Evolutionary conservation across 1,140 invertebrate species (phyloP).

Genomic region (Brachionus manjavacas): DNA sequence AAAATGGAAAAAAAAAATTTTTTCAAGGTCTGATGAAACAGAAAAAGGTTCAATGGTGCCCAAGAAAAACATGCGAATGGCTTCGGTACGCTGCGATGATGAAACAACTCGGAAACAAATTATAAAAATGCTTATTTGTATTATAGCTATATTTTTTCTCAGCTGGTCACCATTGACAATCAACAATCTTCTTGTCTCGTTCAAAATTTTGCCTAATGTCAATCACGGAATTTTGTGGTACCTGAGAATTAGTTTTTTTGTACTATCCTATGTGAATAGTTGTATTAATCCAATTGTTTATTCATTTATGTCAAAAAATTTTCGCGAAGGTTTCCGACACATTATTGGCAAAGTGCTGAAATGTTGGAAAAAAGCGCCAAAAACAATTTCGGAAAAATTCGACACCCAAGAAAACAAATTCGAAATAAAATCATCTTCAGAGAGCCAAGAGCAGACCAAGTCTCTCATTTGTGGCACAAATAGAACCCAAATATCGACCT

Average conservation of each 20-base stretch:
- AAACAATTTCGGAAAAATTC: not conserved
- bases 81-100: slow-evolving; percentile 18
- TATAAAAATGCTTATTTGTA: slow-evolving; percentile 68
- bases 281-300: slow-evolving; percentile 74
- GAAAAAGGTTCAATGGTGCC: not conserved
- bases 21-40: not conserved
- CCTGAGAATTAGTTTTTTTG: slow-evolving; percentile 63
- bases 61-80: not conserved
- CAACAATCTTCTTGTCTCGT: slow-evolving; percentile 65
- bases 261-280: slow-evolving; percentile 68
- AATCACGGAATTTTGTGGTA: slow-evolving; percentile 63
- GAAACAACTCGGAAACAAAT: slow-evolving; percentile 54
- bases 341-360: slow-evolving; percentile 45
- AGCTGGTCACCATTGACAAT: slow-evolving; percentile 68
- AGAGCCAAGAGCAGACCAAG: not conserved
- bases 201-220: slow-evolving; percentile 59
- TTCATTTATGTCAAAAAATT: slow-evolving; percentile 75
- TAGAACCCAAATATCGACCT: not conserved
- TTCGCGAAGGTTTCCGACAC: slow-evolving; percentile 64
- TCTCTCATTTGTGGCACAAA: not conserved
- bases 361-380: not conserved
- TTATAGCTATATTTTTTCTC: slow-evolving; percentile 66
- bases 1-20: not conserved
- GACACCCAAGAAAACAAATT: not conserved
- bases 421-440: slow-evolving; percentile 25